Evolutionary conservation across 1,140 invertebrate species (phyloP), one percentile per base, ranked within the genome.

Genomic region (Vollenhovia emeryi): DNA sequence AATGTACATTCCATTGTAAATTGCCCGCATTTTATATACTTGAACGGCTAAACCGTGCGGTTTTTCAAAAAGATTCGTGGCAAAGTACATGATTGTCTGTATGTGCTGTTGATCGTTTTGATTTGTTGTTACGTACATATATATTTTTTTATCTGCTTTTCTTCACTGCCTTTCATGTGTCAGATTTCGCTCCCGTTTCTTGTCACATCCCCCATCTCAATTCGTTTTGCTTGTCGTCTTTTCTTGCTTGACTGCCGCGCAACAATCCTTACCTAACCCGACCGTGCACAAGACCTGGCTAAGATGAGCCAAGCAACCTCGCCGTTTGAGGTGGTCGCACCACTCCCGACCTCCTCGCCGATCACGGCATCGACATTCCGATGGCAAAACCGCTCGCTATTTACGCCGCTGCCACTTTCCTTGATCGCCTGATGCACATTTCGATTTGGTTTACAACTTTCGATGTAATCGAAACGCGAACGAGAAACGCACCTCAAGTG

Each of bases 311-410:
- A 27, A 24, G 36, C 78, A 71, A 80, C 33, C 45, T 33, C 50
- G 78, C 43, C 66, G 69, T 82, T 82, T 66, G 50, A 45, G 66
- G 21, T 71, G 55, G 66, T 73, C 66, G 33, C 78, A n/a, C n/a
- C 21, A 57, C 48, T 48, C 3, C n/a, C 66, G 87, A 87, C 79
- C 75, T 76, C 68, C 80, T 80, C 55, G 48, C 87, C 74, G 68
- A 48, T 40, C 50, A 74, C 30, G 50, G 68, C 71, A 85, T 45
- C 86, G 78, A 69, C 66, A 64, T 76, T 83, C 62, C 76, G 40
- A 60, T 52, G 48, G 78, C 78, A 71, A 88, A 86, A 88, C 43
- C 71, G 71, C 71, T 27, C 66, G 84, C 87, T 84, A 86, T 89
- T 89, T 84, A 86, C 78, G 48, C 27, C 50, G 48, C 40, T 57